phyloP scores from a whole-genome alignment of 2,797 vertebrate species.

The Pangasius mekongensis region DNA sequence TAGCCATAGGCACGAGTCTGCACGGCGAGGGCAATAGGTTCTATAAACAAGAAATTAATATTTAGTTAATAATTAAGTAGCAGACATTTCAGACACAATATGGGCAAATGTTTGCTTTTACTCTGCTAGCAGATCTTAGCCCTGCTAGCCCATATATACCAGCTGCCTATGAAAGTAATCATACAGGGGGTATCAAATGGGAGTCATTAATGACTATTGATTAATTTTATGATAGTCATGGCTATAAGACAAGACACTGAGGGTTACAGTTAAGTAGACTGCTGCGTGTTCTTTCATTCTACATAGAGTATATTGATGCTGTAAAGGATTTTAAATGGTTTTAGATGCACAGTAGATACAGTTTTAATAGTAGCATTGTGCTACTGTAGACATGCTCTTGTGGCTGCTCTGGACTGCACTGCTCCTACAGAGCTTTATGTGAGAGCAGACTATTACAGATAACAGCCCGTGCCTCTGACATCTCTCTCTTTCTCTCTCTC shows the following conservation, averaged over 20 bases:
- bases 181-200: neutral
- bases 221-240: neutral
- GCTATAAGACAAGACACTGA: no score
- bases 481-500: conserved; percentile 76
- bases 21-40: neutral
- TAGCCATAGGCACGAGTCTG: neutral
- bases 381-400: neutral
- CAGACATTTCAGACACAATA: neutral
- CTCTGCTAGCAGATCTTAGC: neutral
- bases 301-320: neutral
- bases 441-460: conserved; percentile 53
- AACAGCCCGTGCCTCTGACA: conserved; percentile 73
- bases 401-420: conserved; percentile 1
- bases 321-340: neutral
- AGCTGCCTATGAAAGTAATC: neutral
- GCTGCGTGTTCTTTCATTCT: neutral
- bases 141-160: neutral
- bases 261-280: neutral
- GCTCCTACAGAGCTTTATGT: conserved; percentile 63
- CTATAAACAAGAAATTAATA: conserved; percentile 5
- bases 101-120: neutral
- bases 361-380: conserved; percentile 26
- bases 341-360: conserved; percentile 35
- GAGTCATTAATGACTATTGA: no score
- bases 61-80: neutral